These are phyloP conservation scores for Tachystola acroxantha DNA, from an alignment of 2,888 invertebrate species.

Conservation along the genomic window DNA sequence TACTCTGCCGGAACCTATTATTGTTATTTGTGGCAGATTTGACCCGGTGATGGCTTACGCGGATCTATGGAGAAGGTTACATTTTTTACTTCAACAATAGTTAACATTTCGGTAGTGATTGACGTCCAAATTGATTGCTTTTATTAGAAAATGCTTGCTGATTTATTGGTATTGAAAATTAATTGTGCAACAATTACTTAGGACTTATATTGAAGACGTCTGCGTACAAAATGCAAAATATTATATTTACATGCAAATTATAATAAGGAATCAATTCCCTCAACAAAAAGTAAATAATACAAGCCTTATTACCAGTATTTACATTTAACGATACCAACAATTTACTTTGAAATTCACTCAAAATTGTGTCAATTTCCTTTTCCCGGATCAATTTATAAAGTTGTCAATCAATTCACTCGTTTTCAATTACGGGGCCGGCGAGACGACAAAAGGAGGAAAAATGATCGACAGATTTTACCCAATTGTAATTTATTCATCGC, in stretches of 20 bases:
- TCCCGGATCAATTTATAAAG: constrained; percentile 18
- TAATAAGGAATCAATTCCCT: too few relatives aligned
- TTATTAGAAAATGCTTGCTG: background rate
- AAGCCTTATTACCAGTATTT: too few relatives aligned
- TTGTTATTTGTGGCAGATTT: background rate
- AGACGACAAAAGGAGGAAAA: constrained; percentile 18
- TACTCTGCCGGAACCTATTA: constrained; percentile 1
- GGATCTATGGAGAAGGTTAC: background rate
- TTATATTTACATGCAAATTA: too few relatives aligned
- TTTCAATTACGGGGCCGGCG: constrained; percentile 17
- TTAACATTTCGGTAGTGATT: background rate
- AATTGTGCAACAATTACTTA: too few relatives aligned
- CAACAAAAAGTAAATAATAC: too few relatives aligned
- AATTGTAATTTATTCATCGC: constrained; percentile 15
- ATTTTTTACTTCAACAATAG: background rate
- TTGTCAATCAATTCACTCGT: constrained; percentile 19
- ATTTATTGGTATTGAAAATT: too few relatives aligned
- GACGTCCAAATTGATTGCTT: background rate
- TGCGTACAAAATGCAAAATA: too few relatives aligned
- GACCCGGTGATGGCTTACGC: constrained; percentile 1
- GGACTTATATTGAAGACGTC: too few relatives aligned
- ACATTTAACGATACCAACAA: background rate
- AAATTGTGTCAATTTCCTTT: constrained; percentile 14
- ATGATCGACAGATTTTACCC: constrained; percentile 17
- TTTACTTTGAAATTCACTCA: constrained; percentile 10